Conservation (phyloP, 2,797 vertebrate species). For the Galago senegalensis region DNA sequence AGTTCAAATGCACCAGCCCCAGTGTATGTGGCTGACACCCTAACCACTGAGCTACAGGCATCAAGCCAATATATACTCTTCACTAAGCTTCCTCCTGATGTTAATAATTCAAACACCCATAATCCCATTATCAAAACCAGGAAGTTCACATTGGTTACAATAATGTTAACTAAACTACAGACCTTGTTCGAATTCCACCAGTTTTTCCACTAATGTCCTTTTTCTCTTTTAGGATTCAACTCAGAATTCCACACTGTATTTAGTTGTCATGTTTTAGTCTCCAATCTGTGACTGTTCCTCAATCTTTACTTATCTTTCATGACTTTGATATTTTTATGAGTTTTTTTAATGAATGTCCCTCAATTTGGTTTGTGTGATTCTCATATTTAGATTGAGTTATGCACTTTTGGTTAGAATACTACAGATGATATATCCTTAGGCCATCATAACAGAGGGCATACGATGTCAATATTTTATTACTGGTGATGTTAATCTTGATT, state of each 20-base stretch:
- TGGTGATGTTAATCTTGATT: background rate
- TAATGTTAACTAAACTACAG: background rate
- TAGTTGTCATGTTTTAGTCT: background rate
- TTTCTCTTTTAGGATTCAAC: background rate
- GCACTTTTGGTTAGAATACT: background rate
- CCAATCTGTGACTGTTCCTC: background rate
- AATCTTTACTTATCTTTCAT: conserved; percentile 1
- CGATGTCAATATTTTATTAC: background rate
- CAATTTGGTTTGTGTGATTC: background rate
- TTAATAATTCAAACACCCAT: background rate
- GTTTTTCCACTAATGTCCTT: background rate
- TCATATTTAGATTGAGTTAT: background rate
- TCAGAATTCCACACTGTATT: background rate
- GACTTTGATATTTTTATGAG: background rate
- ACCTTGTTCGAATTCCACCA: background rate
- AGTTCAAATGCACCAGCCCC: too few relatives aligned
- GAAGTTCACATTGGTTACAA: conserved; percentile 17
- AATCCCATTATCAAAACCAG: background rate
- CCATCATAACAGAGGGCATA: background rate
- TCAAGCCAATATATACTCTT: background rate
- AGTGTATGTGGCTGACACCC: too few relatives aligned
- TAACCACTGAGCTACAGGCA: too few relatives aligned
- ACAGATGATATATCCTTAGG: background rate
- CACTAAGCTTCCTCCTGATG: background rate
- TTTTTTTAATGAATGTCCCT: conserved; percentile 4